Conservation (phyloP, 2,113 vertebrate species). For the Patagioenas fasciata region DNA sequence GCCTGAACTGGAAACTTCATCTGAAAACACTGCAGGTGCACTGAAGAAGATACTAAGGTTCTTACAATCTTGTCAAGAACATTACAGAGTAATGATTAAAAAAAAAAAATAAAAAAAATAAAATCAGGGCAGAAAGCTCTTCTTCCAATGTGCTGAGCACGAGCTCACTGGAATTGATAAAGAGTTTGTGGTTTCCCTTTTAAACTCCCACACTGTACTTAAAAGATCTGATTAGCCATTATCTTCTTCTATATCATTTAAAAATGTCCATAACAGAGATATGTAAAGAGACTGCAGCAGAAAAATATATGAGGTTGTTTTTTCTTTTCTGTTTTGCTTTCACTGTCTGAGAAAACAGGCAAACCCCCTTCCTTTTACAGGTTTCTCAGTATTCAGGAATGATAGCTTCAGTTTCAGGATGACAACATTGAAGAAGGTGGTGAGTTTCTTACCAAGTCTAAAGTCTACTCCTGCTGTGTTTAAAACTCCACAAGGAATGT, state of each 20-base stretch:
- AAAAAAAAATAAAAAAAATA: neutral
- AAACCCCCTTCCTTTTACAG: conserved; percentile 46
- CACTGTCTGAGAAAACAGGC: conserved; percentile 30
- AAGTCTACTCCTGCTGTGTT: neutral
- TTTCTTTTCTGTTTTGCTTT: conserved; percentile 48
- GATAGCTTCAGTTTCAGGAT: conserved; percentile 50
- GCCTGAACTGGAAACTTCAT: neutral
- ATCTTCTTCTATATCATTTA: conserved; percentile 21
- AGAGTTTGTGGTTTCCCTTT: conserved; percentile 51
- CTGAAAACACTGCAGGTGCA: neutral
- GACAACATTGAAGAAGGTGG: conserved; percentile 41
- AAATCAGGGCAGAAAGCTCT: conserved; percentile 13
- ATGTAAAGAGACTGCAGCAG: neutral
- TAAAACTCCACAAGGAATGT: neutral
- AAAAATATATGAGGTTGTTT: neutral
- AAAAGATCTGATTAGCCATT: conserved; percentile 41
- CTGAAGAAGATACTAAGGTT: neutral
- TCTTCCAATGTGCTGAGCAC: neutral
- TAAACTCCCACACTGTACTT: conserved; percentile 39
- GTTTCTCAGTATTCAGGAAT: conserved; percentile 59
- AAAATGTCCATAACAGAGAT: conserved; percentile 31
- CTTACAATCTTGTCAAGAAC: neutral
- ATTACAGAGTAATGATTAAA: neutral
- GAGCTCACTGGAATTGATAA: conserved; percentile 25
- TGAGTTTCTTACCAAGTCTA: neutral